Base-by-base conservation (phyloP, 2,888 invertebrate genomes). In the Plebejus anna region DNA sequence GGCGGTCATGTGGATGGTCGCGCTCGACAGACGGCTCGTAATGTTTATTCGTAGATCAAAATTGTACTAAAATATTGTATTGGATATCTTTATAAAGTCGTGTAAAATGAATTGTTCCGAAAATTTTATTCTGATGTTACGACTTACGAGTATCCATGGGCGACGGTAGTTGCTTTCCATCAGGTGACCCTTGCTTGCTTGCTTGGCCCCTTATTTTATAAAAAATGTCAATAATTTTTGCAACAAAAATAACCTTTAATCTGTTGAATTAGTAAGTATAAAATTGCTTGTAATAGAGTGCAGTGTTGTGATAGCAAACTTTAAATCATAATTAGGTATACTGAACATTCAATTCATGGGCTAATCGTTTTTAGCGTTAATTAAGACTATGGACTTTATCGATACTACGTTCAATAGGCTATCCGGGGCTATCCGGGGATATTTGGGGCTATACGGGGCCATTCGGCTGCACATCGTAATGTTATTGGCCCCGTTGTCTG, bases 381-480 rank as follows among this genome's bases (percentile, higher is more conserved):
- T 66, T 66, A 32, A 32, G 32, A 66, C n/a, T 28, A 28, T 61
- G 61, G 28, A 4, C 13, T 32, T 13, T 66, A 66, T 66, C 66
- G 66, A 66, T 16, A 32, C 28, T 66, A 66, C 66, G 32, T 32
- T 66, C 32, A 3, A 32, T 13, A 28, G 28, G 61, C 28, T 61
- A 61, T 28, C 28, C 11, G 61, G 22, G 28, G 61, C 28, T 61
- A 61, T 28, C 28, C 11, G 61, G 22, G 28, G 28, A 7, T 61
- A 61, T 28, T 1, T 5, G n/a, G 32, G 51, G 28, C n/a, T 71
- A 70, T 32, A 11, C 72, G 51, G 28, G 55, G 73, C 55, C 11
- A 73, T 51, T 73, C 55, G 51, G 51, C 55, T 73, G 73, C 55
- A 73, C 51, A 28, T 28, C 73, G 55, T 73, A 51, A 73, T 73